Percentiles rank a stretch among this genome's conserved stretches.
phyloP scores from a whole-genome alignment of 2,113 vertebrate genomes.

The Eleginops maclovinus region DNA sequence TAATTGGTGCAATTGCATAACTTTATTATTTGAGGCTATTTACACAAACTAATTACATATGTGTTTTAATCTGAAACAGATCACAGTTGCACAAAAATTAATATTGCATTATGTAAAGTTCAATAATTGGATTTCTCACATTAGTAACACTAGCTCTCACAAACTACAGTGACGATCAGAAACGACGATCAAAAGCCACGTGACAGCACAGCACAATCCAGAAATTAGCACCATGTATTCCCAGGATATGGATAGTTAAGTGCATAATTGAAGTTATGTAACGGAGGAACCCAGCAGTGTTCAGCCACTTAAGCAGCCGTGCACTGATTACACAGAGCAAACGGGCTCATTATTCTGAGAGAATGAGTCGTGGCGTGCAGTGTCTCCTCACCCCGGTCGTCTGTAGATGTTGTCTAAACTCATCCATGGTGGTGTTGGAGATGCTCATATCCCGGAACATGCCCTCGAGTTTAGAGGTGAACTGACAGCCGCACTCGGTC shows the following conservation, averaged over 20 bases:
- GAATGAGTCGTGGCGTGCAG: not conserved
- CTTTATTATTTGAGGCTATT: not conserved
- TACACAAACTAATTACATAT: not conserved
- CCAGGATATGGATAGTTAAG: conserved; percentile 17
- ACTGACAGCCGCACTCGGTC: conserved; percentile 99
- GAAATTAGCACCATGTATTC: conserved; percentile 30
- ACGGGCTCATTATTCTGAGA: conserved; percentile 34
- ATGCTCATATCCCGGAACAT: conserved; percentile 99
- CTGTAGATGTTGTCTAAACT: conserved; percentile 97
- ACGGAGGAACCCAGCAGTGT: conserved; percentile 11
- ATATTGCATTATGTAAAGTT: not conserved
- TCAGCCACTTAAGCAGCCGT: conserved; percentile 19
- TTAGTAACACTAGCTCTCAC: conserved; percentile 2
- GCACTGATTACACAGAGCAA: conserved; percentile 29
- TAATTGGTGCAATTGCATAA: not conserved
- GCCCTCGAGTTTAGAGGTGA: conserved; percentile 98
- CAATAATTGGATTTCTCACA: not conserved
- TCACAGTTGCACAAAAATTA: not conserved
- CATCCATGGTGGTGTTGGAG: conserved; percentile 99
- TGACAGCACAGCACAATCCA: conserved; percentile 21
- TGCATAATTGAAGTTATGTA: conserved; percentile 38
- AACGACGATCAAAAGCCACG: not conserved
- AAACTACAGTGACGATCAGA: conserved; percentile 4
- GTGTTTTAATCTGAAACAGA: not conserved
- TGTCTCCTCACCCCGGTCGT: conserved; percentile 89